Percentiles rank a stretch among this genome's conserved stretches.
Conservation (phyloP, 2,888 invertebrate genomes). For the Smittia sp. region DNA sequence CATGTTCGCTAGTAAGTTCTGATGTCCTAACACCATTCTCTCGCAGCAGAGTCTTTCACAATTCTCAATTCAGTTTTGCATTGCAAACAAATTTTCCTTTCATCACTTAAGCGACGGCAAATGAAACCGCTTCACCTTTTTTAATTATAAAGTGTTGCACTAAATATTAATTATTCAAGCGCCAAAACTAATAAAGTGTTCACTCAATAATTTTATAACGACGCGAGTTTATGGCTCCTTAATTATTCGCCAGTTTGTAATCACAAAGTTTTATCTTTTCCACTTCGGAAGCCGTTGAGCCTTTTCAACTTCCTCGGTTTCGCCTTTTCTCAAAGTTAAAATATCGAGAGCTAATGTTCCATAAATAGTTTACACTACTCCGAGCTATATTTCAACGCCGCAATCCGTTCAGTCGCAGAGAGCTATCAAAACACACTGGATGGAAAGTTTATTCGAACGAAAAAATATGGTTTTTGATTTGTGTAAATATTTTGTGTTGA, state of each 20-base stretch:
- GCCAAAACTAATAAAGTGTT: not conserved
- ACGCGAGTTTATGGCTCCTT: constrained; percentile 5
- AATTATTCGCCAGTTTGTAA: not conserved
- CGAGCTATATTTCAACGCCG: not conserved
- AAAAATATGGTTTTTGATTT: constrained; percentile 38
- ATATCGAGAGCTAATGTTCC: no score
- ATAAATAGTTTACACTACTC: not conserved
- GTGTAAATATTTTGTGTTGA: constrained; percentile 20
- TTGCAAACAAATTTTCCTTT: constrained; percentile 8
- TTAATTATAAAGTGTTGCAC: constrained; percentile 17
- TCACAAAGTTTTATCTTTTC: not conserved
- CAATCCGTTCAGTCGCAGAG: constrained; percentile 5
- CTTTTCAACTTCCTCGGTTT: not conserved
- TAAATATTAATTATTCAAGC: not conserved
- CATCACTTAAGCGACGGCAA: constrained; percentile 14
- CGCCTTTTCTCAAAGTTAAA: constrained; percentile 4
- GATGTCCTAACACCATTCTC: constrained; percentile 62
- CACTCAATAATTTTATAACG: not conserved
- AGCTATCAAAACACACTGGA: constrained; percentile 35
- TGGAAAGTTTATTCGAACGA: constrained; percentile 10
- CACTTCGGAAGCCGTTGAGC: not conserved
- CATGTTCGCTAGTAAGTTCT: constrained; percentile 44
- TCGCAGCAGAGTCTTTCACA: not conserved
- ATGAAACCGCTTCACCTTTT: not conserved
- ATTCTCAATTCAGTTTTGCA: not conserved